A percentile compares a stretch with the other conserved stretches of the same genome.
Conservation (phyloP, 1,140 invertebrate genomes). For the Drosophila nannoptera region DNA sequence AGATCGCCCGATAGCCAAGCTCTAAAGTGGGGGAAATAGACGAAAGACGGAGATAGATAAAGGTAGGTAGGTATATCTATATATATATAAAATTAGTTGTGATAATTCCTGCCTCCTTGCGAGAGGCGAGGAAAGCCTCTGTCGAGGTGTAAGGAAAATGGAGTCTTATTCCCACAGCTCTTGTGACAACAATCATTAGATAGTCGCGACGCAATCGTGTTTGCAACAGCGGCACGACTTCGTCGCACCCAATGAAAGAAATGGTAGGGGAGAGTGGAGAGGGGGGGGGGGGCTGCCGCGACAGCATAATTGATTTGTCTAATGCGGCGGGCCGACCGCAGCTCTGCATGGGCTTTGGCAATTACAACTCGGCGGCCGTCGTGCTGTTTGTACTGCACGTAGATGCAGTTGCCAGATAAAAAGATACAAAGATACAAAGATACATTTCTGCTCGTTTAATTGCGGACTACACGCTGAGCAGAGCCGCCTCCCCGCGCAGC, state of each 20-base stretch:
- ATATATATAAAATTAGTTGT: not conserved
- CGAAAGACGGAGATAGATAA: not conserved
- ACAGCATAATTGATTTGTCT: slow-evolving; percentile 74
- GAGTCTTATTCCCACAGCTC: slow-evolving; percentile 27
- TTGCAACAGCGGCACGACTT: slow-evolving; percentile 6
- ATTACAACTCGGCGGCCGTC: slow-evolving; percentile 27
- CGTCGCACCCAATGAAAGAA: slow-evolving; percentile 21
- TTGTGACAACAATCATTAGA: slow-evolving; percentile 40
- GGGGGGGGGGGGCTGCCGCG: slow-evolving; percentile 11
- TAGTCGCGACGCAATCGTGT: slow-evolving; percentile 16
- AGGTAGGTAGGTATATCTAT: not conserved
- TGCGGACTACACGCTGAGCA: slow-evolving; percentile 62
- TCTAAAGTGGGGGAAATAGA: not conserved
- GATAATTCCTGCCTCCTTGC: too few relatives aligned
- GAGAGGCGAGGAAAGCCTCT: not conserved
- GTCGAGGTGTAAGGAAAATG: slow-evolving; percentile 5
- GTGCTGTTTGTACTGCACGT: slow-evolving; percentile 53
- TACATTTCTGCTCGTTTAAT: slow-evolving; percentile 75
- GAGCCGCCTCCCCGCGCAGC: not conserved
- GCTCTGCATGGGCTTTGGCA: slow-evolving; percentile 55
- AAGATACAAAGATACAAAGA: slow-evolving; percentile 56
- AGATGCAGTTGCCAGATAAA: slow-evolving; percentile 59
- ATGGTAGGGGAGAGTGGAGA: not conserved
- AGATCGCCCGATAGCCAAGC: slow-evolving; percentile 41
- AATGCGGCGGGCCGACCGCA: slow-evolving; percentile 45